These are phyloP conservation scores for Callopanchax toddi DNA, from an alignment of 2,113 vertebrate genomes.

Conservation along the genomic window DNA sequence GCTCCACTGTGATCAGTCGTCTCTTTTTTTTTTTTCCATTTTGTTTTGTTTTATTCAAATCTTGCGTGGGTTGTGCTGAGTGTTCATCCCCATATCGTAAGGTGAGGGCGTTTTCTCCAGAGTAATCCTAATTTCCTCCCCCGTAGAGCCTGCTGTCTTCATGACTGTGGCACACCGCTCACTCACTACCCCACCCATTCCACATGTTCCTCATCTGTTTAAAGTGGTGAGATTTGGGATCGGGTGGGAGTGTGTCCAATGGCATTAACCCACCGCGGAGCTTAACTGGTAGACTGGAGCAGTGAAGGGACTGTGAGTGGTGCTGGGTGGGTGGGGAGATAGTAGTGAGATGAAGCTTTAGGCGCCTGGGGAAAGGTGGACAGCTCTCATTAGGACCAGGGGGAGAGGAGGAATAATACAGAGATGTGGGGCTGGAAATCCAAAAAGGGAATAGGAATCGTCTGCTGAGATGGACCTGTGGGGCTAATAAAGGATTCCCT, in stretches of 20 bases:
- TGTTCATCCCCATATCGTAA: constrained; percentile 53
- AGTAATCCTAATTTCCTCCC: constrained; percentile 72
- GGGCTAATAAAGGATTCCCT: constrained; percentile 67
- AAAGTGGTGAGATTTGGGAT: constrained; percentile 66
- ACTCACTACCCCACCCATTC: constrained; percentile 57
- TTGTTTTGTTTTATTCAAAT: constrained; percentile 46
- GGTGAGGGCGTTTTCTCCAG: constrained; percentile 60
- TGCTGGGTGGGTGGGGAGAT: constrained; percentile 65
- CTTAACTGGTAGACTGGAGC: constrained; percentile 68
- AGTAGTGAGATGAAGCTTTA: constrained; percentile 47
- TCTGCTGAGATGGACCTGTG: constrained; percentile 62
- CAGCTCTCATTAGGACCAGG: constrained; percentile 62
- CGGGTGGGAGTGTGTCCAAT: constrained; percentile 78
- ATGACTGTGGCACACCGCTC: constrained; percentile 29
- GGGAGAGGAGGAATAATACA: constrained; percentile 57
- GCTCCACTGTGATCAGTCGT: constrained; percentile 56
- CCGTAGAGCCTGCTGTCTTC: constrained; percentile 33
- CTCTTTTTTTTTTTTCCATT: constrained; percentile 34
- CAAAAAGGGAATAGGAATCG: constrained; percentile 59
- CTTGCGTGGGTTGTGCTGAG: constrained; percentile 51
- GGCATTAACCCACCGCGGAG: constrained; percentile 75
- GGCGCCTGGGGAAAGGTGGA: constrained; percentile 60
- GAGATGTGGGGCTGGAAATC: constrained; percentile 62
- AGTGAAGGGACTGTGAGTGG: constrained; percentile 53
- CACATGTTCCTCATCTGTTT: constrained; percentile 64